Base-by-base conservation (phyloP, 2,113 vertebrate genomes). In the Prinia subflava region DNA sequence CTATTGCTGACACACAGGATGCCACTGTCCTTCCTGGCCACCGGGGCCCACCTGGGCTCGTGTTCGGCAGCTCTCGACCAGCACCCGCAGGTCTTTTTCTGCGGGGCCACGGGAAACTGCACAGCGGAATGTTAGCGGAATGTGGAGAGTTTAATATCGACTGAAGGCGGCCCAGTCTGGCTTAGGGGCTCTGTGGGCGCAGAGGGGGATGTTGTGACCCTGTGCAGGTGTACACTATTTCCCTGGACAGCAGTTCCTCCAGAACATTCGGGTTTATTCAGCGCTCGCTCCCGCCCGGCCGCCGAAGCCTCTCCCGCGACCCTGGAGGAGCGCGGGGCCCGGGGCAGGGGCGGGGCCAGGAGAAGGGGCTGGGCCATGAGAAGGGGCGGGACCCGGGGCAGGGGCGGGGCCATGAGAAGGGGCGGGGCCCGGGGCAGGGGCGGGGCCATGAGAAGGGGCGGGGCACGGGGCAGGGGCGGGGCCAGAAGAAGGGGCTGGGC, bases 281-380 rank as follows among this genome's bases (percentile, higher is more conserved):
- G 31, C 7, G 1, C 6, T 2, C 8, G 6, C 15, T 8, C 52
- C n/a, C 1, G 22, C 20, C 7, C 7, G 15, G 42, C 15, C 14
- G 42, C 28, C 6, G 21, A 39, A 39, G 39, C 39, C 9, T 39
- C 1, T 11, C 62, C 24, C 8, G 33, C 33, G 10, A 0, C 6
- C 2, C 9, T 0, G 11, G 16, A 4, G 4, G 16, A 0, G 13
- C 21, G 20, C 30, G 4, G 7, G 5, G 13, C 2, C 11, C 9
- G 15, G 6, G 23, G 2, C 25, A 3, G 10, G n/a, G n/a, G n/a
- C n/a, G n/a, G n/a, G n/a, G n/a, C n/a, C n/a, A n/a, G n/a, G n/a
- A n/a, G n/a, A n/a, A n/a, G n/a, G n/a, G n/a, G n/a, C n/a, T n/a
- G n/a, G n/a, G n/a, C n/a, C n/a, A n/a, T n/a, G n/a, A n/a, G n/a